These are phyloP conservation scores for Drosophila leontia DNA, from an alignment of 1,140 invertebrate species.

Conservation along the genomic window DNA sequence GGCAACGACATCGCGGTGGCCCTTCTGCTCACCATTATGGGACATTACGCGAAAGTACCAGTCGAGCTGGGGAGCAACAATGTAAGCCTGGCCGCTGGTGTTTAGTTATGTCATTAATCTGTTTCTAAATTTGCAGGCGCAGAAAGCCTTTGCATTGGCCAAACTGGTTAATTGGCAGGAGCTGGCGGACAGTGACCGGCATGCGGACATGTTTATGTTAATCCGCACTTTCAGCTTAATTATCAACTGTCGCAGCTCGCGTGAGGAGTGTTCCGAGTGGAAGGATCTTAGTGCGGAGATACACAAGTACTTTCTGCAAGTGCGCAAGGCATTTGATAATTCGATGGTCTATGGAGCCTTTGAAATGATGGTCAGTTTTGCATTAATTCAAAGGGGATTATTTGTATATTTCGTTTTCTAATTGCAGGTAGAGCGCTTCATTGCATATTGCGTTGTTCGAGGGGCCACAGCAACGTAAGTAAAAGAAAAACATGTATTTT, in stretches of 20 bases:
- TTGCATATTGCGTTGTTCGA: slow-evolving; percentile 44
- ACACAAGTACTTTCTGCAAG: slow-evolving; percentile 36
- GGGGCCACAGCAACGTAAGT: slow-evolving; percentile 18
- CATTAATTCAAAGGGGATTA: rapidly evolving
- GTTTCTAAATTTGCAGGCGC: neutral
- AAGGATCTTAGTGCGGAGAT: slow-evolving; percentile 28
- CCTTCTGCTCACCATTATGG: slow-evolving; percentile 36
- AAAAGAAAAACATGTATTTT: neutral
- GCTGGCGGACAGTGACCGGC: slow-evolving; percentile 9
- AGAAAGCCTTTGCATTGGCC: slow-evolving; percentile 28
- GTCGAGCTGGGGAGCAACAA: neutral
- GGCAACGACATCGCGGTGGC: slow-evolving; percentile 27
- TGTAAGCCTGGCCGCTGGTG: neutral
- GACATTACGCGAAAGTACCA: slow-evolving; percentile 1
- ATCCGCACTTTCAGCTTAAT: slow-evolving; percentile 30
- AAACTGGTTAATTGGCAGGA: slow-evolving; percentile 33
- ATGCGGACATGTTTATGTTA: slow-evolving; percentile 40
- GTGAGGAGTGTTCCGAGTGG: slow-evolving; percentile 34
- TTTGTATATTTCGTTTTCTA: neutral
- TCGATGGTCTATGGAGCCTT: slow-evolving; percentile 10
- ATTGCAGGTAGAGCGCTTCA: slow-evolving; percentile 37
- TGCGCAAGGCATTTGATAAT: slow-evolving; percentile 12
- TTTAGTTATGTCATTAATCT: neutral
- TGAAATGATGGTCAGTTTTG: slow-evolving; percentile 38
- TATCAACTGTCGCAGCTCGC: slow-evolving; percentile 21